Percentiles rank a stretch among this genome's conserved stretches.
Evolutionary conservation across 92 coral and sea anemone species (phyloP).

Genomic region (Paramuricea clavata): DNA sequence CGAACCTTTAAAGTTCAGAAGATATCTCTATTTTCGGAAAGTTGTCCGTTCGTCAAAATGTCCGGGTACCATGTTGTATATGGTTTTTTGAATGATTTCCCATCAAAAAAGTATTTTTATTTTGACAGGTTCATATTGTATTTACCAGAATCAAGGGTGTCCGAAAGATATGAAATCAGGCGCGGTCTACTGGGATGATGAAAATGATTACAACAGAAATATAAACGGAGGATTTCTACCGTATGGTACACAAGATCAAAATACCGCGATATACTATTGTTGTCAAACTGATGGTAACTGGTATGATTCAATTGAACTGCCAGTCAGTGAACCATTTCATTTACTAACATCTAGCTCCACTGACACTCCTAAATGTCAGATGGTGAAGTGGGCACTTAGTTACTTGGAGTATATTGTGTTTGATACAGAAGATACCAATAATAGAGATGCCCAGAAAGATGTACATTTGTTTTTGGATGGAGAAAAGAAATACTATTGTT

Average conservation of each 20-base stretch:
- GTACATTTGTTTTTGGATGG: neutral
- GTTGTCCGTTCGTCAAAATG: no score
- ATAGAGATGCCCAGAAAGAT: neutral
- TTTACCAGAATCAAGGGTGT: conserved; percentile 17
- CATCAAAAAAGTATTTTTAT: neutral
- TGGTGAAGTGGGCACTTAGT: conserved; percentile 38
- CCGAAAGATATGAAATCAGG: conserved; percentile 9
- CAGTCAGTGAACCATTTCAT: conserved; percentile 24
- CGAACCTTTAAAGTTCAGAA: no score
- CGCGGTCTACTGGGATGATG: conserved; percentile 30
- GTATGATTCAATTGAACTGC: conserved; percentile 24
- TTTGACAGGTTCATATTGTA: conserved; percentile 25
- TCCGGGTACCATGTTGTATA: no score
- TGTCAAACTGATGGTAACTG: conserved; percentile 26
- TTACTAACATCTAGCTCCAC: conserved; percentile 10
- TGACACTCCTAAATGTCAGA: conserved; percentile 29
- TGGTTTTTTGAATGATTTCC: no score
- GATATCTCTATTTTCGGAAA: no score
- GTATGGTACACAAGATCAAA: neutral
- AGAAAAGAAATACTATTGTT: conserved; percentile 12
- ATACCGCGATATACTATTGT: conserved; percentile 21
- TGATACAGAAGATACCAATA: neutral
- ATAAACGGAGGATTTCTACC: conserved; percentile 8
- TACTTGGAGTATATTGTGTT: conserved; percentile 34
- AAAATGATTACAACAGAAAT: neutral